Conservation (phyloP, 1,140 invertebrate genomes). For the Diachasmimorpha longicaudata region DNA sequence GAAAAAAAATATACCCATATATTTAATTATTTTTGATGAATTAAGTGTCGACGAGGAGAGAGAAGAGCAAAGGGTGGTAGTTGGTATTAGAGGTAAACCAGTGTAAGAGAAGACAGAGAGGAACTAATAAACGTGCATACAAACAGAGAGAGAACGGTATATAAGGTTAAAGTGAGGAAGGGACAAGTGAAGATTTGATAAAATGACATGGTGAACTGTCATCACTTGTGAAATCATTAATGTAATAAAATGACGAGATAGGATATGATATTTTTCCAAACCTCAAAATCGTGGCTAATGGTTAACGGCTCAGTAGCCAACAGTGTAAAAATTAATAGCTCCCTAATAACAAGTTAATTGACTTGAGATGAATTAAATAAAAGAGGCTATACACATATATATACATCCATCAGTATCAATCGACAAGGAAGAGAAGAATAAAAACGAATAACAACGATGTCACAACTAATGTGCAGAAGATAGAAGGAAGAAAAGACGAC, state of each 20-base stretch:
- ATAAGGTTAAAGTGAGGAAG: constrained; percentile 9
- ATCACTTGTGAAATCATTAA: constrained; percentile 31
- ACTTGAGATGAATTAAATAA: neutral
- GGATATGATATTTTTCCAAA: neutral
- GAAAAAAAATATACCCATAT: neutral
- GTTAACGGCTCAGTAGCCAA: neutral
- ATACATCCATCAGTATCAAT: neutral
- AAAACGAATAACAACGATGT: constrained; percentile 23
- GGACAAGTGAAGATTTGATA: constrained; percentile 22
- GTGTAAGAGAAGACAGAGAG: constrained; percentile 25
- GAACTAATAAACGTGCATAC: constrained; percentile 20
- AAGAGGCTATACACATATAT: neutral
- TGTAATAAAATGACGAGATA: neutral
- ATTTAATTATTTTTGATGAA: neutral
- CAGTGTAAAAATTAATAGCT: neutral
- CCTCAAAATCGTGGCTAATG: neutral
- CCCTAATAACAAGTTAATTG: neutral
- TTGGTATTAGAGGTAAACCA: constrained; percentile 26
- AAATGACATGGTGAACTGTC: constrained; percentile 51
- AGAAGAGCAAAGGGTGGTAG: neutral
- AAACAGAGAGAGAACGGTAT: constrained; percentile 26
- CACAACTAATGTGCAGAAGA: constrained; percentile 23
- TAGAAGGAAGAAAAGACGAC: constrained; percentile 50
- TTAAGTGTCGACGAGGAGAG: neutral
- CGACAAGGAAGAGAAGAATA: neutral